These are phyloP conservation scores for Theretra japonica DNA, from an alignment of 2,888 invertebrate species.

Conservation along the genomic window DNA sequence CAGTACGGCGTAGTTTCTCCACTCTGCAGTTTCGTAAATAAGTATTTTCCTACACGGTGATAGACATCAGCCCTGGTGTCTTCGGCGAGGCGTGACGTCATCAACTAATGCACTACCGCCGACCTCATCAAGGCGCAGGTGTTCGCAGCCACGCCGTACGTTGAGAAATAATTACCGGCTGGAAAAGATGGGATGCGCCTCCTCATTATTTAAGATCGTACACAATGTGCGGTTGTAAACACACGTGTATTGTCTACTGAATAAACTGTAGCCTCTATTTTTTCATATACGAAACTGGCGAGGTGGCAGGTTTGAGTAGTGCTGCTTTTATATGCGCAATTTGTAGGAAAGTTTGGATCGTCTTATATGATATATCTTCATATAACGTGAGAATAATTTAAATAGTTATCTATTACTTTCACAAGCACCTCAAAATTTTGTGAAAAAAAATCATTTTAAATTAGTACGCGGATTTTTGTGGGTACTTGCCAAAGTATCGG, in stretches of 20 bases:
- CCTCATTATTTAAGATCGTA: conserved; percentile 71
- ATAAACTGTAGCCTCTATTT: conserved; percentile 39
- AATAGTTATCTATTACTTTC: not conserved
- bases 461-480: no score
- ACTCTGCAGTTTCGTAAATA: not conserved
- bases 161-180: conserved; percentile 72
- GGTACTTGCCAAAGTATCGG: no score
- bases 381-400: not conserved
- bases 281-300: conserved; percentile 31
- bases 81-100: conserved; percentile 65
- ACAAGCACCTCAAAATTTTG: no score
- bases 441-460: no score
- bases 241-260: conserved; percentile 49
- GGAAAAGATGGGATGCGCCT: conserved; percentile 70
- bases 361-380: not conserved
- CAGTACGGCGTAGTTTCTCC: no score
- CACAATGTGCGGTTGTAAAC: conserved; percentile 59
- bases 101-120: conserved; percentile 78
- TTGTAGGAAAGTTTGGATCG: not conserved
- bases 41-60: not conserved
- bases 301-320: conserved; percentile 28
- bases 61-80: conserved; percentile 34
- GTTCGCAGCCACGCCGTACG: conserved; percentile 45
- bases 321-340: not conserved
- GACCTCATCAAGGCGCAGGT: conserved; percentile 65